Evolutionary conservation across 2,113 vertebrate species (phyloP).

Genomic region (Rhinogobius similis): DNA sequence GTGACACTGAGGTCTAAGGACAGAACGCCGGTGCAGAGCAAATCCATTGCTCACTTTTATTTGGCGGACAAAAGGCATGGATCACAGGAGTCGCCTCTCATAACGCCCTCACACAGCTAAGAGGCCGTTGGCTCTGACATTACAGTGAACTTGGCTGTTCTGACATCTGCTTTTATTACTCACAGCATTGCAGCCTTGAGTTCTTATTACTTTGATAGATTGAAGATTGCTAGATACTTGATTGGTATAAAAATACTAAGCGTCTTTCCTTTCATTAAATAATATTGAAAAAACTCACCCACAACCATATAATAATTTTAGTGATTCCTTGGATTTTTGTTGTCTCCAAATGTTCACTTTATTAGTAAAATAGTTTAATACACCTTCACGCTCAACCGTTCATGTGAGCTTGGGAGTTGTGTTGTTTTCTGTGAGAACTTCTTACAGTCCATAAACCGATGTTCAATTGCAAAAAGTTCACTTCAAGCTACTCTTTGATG

Average conservation of each 20-base stretch:
- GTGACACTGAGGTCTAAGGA: slow-evolving; percentile 70
- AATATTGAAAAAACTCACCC: not conserved
- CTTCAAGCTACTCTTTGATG: not conserved
- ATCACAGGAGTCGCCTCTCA: slow-evolving; percentile 30
- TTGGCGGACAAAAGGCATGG: slow-evolving; percentile 35
- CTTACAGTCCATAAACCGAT: not conserved
- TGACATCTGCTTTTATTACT: slow-evolving; percentile 15
- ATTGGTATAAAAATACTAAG: not conserved
- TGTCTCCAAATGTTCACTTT: too few relatives aligned
- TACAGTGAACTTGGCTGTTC: slow-evolving; percentile 21
- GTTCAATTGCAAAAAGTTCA: not conserved
- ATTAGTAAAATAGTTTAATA: too few relatives aligned
- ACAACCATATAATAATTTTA: not conserved
- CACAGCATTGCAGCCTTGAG: slow-evolving; percentile 8
- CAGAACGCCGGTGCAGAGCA: slow-evolving; percentile 63
- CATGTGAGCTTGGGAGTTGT: not conserved
- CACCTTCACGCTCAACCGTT: not conserved
- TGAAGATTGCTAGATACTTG: not conserved
- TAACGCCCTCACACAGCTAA: slow-evolving; percentile 25
- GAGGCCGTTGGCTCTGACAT: slow-evolving; percentile 32
- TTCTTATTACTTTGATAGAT: slow-evolving; percentile 1
- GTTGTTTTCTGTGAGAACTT: too few relatives aligned
- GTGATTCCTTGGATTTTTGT: not conserved
- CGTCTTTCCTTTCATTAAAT: not conserved
- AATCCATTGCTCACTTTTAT: slow-evolving; percentile 62